A percentile compares a stretch with the other conserved stretches of the same genome.
Conservation (phyloP, 2,888 invertebrate species). For the Stenodera caucasica region DNA sequence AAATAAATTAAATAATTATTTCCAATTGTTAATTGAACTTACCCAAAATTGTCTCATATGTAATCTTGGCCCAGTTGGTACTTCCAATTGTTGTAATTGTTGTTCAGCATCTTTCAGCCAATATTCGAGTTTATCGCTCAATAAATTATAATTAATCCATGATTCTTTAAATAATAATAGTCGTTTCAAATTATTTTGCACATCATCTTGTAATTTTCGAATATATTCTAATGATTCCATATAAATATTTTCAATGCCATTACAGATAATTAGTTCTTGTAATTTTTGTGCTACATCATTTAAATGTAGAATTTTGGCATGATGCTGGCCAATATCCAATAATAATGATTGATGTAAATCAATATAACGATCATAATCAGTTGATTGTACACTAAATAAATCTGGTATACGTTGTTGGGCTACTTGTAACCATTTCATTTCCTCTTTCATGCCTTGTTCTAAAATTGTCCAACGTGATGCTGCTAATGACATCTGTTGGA, state of each 20-base stretch:
- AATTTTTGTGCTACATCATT: conserved; percentile 72
- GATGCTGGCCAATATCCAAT: conserved; percentile 77
- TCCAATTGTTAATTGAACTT: no score
- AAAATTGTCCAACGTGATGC: conserved; percentile 82
- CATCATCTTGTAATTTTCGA: conserved; percentile 73
- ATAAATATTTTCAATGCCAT: conserved; percentile 74
- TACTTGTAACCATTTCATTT: conserved; percentile 79
- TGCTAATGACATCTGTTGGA: conserved; percentile 82
- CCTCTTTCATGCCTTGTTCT: conserved; percentile 81
- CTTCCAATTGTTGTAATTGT: conserved; percentile 67
- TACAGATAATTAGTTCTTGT: conserved; percentile 73
- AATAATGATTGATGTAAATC: conserved; percentile 80
- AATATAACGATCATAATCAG: conserved; percentile 83
- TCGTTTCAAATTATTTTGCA: conserved; percentile 71
- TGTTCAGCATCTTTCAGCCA: conserved; percentile 77
- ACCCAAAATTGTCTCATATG: conserved; percentile 84
- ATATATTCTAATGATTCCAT: conserved; percentile 73
- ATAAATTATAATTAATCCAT: conserved; percentile 74
- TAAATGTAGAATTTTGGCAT: conserved; percentile 75
- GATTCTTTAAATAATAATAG: conserved; percentile 75
- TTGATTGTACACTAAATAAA: conserved; percentile 76
- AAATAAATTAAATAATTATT: background rate
- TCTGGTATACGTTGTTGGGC: conserved; percentile 84
- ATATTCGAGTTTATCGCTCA: conserved; percentile 72
- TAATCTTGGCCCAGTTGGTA: conserved; percentile 65